Evolutionary conservation across 2,888 invertebrate genomes (phyloP).

Genomic region (Panzeria rudis): DNA sequence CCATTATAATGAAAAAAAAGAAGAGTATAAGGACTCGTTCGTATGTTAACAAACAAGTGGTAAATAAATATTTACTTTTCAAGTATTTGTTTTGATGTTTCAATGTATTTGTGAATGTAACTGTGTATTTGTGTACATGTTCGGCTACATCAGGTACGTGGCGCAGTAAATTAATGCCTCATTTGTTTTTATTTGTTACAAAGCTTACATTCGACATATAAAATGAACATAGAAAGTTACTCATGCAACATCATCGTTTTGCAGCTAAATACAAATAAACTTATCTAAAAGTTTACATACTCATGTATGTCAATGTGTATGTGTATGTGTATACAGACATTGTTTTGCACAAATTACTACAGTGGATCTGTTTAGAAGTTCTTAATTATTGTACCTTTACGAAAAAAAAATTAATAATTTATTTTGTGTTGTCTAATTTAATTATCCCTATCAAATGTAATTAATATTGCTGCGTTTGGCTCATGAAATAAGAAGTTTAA

Average conservation of each 20-base stretch:
- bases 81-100: conserved; percentile 35
- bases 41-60: conserved; percentile 70
- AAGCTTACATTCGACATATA: conserved; percentile 26
- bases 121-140: conserved; percentile 9
- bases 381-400: background rate
- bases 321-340: background rate
- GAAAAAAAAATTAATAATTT: background rate
- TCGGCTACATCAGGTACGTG: conserved; percentile 62
- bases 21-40: conserved; percentile 42
- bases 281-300: conserved; percentile 28
- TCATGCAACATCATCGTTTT: conserved; percentile 64
- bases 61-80: conserved; percentile 69
- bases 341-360: background rate
- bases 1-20: conserved; percentile 49
- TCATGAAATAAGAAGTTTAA: too few species aligned
- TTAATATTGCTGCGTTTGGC: background rate
- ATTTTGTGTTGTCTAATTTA: background rate
- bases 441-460: background rate
- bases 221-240: conserved; percentile 54
- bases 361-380: conserved; percentile 6
- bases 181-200: conserved; percentile 76
- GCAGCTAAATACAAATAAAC: conserved; percentile 53
- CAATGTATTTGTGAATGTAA: conserved; percentile 23
- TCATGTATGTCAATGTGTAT: background rate
- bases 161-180: conserved; percentile 80